These are phyloP conservation scores for Leptopterna dolabrata DNA, from an alignment of 2,888 invertebrate species.

Conservation along the genomic window DNA sequence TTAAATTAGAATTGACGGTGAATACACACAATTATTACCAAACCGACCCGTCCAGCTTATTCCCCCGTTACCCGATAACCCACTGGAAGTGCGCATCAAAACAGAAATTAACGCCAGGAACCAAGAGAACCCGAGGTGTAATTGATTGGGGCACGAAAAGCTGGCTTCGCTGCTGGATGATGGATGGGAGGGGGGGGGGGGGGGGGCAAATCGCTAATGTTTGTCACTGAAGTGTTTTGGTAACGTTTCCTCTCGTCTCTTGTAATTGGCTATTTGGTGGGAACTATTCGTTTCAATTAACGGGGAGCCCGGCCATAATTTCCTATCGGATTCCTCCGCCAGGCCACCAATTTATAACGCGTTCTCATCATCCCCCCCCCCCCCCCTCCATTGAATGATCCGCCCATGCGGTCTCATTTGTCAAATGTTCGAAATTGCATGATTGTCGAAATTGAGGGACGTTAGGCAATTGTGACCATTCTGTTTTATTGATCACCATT, in stretches of 20 bases:
- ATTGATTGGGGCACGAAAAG: background rate
- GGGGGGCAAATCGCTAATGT: background rate
- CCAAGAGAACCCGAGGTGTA: background rate
- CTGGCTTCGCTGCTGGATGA: background rate
- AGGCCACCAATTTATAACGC: background rate
- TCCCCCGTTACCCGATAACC: background rate
- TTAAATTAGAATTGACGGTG: too few species aligned
- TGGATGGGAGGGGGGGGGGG: too few species aligned
- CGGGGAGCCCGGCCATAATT: background rate
- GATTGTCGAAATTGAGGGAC: background rate
- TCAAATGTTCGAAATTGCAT: background rate
- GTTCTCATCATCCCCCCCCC: background rate
- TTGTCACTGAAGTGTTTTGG: background rate
- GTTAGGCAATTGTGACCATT: too few species aligned
- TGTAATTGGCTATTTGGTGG: background rate
- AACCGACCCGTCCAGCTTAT: background rate
- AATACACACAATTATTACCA: too few species aligned
- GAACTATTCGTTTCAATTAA: background rate
- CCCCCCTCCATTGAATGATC: background rate
- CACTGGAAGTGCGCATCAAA: background rate
- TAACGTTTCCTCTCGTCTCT: background rate
- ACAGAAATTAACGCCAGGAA: background rate
- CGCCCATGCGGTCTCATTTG: background rate
- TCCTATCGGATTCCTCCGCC: background rate
- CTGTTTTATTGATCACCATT: background rate